Evolutionary conservation across 2,113 vertebrate genomes (phyloP), one percentile per base, ranked within the genome.

Genomic region (Aspiorhynchus laticeps): DNA sequence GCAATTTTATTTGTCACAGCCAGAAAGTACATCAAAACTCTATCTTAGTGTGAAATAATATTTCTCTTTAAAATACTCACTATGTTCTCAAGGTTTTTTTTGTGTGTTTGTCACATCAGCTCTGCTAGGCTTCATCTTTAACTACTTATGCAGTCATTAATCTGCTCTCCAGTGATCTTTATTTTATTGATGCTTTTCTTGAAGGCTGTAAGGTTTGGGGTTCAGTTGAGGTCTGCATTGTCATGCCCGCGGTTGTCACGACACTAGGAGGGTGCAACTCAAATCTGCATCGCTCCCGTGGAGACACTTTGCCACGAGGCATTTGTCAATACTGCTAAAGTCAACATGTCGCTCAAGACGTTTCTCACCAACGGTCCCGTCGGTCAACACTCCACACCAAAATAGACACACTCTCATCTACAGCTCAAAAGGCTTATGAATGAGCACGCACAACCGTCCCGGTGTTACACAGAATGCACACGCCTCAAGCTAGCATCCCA

Each of bases 311-410:
- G 85, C 76, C 38, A 43, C 21, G 63, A 90, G 85, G 46, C 41
- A 74, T 91, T 86, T 91, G 90, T 92, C 90, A 90, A 87, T 78
- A 85, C 75, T 31, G 4, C 83, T 92, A 85, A 90, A 63, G 79
- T 88, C 88, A 83, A 73, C 51, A 26, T 88, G 88, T 92, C 90
- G 84, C 43, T 85, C 90, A 80, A 61, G 48, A 71, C 84, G 43
- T 89, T 53, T 38, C 75, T 12, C 71, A 69, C 73, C 41, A 73
- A 48, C 9, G 12, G 24, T 31, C 61, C 33, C 81, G 0, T 28
- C 77, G 36, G 33, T 84, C 85, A 73, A 84, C 63, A 65, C 15
- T 65, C 41, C 36, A 11, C 24, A 84, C 19, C 73, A 61, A 84
- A 36, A 86, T 24, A 69, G 69, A 82, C 81, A 80, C 43, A 41